These are phyloP conservation scores for Cacatua alba DNA, from an alignment of 2,113 vertebrate genomes.

Conservation along the genomic window DNA sequence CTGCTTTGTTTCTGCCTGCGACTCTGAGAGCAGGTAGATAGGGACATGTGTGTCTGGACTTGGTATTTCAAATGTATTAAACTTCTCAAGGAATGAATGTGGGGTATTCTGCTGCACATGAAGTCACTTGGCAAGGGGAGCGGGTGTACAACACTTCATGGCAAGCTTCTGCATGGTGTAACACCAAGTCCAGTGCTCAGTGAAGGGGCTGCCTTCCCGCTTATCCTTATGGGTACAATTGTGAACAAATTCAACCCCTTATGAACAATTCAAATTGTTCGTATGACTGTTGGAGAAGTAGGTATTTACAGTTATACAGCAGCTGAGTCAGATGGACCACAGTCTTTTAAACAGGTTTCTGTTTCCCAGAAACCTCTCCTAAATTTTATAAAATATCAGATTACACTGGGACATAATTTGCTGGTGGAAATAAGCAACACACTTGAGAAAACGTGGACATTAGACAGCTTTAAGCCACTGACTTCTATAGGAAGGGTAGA, in stretches of 20 bases:
- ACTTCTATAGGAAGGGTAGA: neutral
- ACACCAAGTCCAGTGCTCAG: neutral
- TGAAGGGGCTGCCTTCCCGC: neutral
- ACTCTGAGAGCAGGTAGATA: neutral
- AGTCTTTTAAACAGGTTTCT: neutral
- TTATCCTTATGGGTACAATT: neutral
- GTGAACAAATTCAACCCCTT: neutral
- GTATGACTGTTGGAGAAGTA: neutral
- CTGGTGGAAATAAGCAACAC: neutral
- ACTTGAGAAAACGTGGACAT: accelerated
- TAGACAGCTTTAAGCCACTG: neutral
- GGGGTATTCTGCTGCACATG: neutral
- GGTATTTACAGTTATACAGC: neutral
- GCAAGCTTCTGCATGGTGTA: neutral
- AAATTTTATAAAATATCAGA: neutral
- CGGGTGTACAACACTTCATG: too few relatives aligned
- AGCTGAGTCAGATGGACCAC: neutral
- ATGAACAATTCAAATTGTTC: neutral
- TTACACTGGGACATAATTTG: neutral
- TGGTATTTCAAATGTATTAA: neutral
- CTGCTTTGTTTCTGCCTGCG: neutral
- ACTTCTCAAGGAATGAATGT: neutral
- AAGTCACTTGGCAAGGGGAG: neutral
- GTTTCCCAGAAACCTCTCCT: neutral
- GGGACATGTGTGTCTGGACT: neutral